These are phyloP conservation scores for Fopius arisanus DNA, from an alignment of 1,140 invertebrate species.

Conservation along the genomic window DNA sequence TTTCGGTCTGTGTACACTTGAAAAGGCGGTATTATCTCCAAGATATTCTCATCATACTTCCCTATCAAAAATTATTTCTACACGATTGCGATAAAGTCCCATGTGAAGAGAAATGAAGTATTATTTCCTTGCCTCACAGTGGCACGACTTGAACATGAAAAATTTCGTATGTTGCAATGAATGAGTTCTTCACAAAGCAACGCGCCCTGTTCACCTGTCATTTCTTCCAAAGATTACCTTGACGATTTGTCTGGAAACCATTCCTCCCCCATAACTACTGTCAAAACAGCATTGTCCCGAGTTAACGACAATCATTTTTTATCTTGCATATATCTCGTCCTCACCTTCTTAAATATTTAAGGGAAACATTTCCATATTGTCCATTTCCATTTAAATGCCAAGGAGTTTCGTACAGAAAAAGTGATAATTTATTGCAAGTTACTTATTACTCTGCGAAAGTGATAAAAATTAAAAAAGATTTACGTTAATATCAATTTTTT, in stretches of 20 bases:
- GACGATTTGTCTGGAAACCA: constrained; percentile 58
- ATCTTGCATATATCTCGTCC: neutral
- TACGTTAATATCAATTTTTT: too few species aligned
- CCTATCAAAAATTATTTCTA: neutral
- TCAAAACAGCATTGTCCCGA: constrained; percentile 59
- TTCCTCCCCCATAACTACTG: constrained; percentile 33
- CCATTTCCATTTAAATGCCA: too few species aligned
- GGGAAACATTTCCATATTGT: neutral
- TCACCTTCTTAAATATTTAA: neutral
- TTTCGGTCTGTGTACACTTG: neutral
- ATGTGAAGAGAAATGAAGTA: neutral
- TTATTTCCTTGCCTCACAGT: neutral
- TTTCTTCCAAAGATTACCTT: constrained; percentile 56
- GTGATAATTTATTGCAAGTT: too few species aligned
- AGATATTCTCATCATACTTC: neutral
- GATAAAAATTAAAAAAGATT: too few species aligned
- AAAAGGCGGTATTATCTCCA: neutral
- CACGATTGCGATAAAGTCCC: neutral
- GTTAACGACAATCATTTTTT: constrained; percentile 55
- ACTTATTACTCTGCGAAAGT: too few species aligned
- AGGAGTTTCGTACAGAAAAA: too few species aligned
- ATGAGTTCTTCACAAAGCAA: constrained; percentile 51
- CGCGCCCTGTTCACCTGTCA: constrained; percentile 51
- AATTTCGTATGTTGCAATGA: constrained; percentile 61
- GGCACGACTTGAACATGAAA: constrained; percentile 43